These are phyloP conservation scores for Isichthys henryi DNA, from an alignment of 2,113 vertebrate genomes.

Conservation along the genomic window DNA sequence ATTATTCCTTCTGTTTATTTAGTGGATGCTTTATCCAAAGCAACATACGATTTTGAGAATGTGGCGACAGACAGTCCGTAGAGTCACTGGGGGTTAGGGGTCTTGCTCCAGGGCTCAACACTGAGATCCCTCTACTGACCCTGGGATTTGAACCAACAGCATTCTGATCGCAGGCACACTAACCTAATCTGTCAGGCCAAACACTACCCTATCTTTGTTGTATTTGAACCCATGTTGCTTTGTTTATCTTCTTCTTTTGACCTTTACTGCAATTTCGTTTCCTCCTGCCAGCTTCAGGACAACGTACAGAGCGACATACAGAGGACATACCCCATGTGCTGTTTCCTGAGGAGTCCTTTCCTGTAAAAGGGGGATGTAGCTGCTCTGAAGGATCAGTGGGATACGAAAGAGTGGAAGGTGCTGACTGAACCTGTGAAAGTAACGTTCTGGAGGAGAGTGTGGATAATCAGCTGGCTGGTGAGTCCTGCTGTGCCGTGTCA, in stretches of 20 bases:
- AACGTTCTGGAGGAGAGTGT: neutral
- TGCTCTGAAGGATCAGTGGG: neutral
- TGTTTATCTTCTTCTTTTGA: neutral
- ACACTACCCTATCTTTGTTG: neutral
- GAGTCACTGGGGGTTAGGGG: neutral
- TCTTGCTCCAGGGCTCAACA: neutral
- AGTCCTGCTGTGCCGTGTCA: neutral
- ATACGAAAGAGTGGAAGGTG: neutral
- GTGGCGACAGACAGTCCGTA: neutral
- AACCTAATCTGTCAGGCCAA: neutral
- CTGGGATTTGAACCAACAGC: neutral
- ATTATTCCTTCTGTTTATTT: neutral
- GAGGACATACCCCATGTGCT: neutral
- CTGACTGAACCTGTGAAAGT: neutral
- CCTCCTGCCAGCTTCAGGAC: neutral
- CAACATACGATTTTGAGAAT: neutral
- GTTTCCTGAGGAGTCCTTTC: neutral
- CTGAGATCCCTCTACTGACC: neutral
- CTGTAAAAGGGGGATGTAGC: neutral
- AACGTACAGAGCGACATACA: too few species aligned
- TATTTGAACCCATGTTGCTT: neutral
- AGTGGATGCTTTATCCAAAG: neutral
- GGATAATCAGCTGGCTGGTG: neutral
- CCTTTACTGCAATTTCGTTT: neutral
- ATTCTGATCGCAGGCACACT: neutral